A percentile compares a stretch with the other conserved stretches of the same genome.
Conservation (phyloP, 2,888 invertebrate species). For the Anodontia alba region DNA sequence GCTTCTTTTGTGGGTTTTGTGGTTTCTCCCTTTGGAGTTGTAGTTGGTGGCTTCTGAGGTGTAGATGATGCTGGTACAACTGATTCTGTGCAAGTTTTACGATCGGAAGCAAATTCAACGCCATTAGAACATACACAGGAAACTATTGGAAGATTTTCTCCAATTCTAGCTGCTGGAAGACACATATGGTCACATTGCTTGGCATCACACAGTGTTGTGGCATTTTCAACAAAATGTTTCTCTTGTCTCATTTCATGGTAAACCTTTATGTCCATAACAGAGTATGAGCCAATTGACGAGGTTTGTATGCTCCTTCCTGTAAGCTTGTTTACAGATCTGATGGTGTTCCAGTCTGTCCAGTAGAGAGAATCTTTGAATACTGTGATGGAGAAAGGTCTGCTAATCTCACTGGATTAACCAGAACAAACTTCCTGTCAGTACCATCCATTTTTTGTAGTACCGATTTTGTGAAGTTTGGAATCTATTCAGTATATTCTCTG, state of each 20-base stretch:
- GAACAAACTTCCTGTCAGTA: conserved; percentile 88
- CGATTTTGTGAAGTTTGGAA: conserved; percentile 95
- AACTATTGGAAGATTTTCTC: conserved; percentile 25
- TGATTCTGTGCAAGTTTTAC: conserved; percentile 26
- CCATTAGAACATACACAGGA: conserved; percentile 50
- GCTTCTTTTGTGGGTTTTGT: too few species aligned
- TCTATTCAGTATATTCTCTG: conserved; percentile 98
- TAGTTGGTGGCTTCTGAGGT: too few species aligned
- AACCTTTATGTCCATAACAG: conserved; percentile 68
- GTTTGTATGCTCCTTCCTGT: conserved; percentile 92
- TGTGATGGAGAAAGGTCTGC: conserved; percentile 98
- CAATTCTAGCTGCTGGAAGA: conserved; percentile 34
- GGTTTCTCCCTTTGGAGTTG: too few species aligned
- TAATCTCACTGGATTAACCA: conserved; percentile 89
- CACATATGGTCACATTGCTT: conserved; percentile 46
- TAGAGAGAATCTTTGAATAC: conserved; percentile 99
- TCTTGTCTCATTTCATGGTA: conserved; percentile 61
- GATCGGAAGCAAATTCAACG: conserved; percentile 23
- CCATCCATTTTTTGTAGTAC: conserved; percentile 96
- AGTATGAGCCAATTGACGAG: conserved; percentile 83
- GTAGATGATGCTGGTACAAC: too few species aligned
- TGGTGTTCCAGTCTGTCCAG: conserved; percentile 99
- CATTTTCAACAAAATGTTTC: conserved; percentile 33
- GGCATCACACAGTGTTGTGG: conserved; percentile 28
- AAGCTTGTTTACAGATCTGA: conserved; percentile 96